Base-by-base conservation (phyloP, 2,113 vertebrate species). In the Salvelinus sp. region DNA sequence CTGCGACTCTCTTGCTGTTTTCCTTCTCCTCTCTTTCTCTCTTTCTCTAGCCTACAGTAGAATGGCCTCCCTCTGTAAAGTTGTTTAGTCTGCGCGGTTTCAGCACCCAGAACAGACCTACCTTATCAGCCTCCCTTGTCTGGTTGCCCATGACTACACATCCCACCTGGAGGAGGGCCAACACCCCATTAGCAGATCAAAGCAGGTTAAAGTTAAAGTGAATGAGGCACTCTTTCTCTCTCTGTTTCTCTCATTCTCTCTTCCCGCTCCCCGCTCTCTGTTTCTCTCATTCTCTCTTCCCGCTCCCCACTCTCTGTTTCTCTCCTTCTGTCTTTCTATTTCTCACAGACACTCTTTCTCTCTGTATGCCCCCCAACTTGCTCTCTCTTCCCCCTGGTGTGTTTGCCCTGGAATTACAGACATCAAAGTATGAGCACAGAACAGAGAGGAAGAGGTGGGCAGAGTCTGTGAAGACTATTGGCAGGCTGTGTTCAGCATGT, bases 161-260 rank as follows among this genome's bases (percentile, higher is more conserved):
- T 88, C 88, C 83, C 85, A 88, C 82, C 86, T 89, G 83, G 88
- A 88, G 66, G 48, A n/a, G 72, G 73, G 88, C 90, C 84, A 90
- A 80, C 72, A 78, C 66, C 78, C 86, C 86, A 88, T 91, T 91
- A 88, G 69, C 77, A 89, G 87, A 90, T 91, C 87, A 91, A 88
- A 91, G 87, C 82, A 72, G 27, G 65, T 22, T 30, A 74, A 85
- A 87, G 30, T 33, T 33, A 33, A 86, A 87, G 76, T 82, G 83
- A 82, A 84, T 86, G 78, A 82, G 83, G 54, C 81, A 22, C 74
- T 75, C 76, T 77, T 75, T 70, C 47, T 62, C 22, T 65, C 10
- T 65, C 63, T 65, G 0, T 65, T 6, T 64, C 47, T 79, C 3
- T 62, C 62, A 12, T 44, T 25, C 33, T 33, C 33, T 33, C 33